Evolutionary conservation across 2,797 vertebrate species (phyloP), one percentile per base, ranked within the genome.

Genomic region (Siniperca obscura): DNA sequence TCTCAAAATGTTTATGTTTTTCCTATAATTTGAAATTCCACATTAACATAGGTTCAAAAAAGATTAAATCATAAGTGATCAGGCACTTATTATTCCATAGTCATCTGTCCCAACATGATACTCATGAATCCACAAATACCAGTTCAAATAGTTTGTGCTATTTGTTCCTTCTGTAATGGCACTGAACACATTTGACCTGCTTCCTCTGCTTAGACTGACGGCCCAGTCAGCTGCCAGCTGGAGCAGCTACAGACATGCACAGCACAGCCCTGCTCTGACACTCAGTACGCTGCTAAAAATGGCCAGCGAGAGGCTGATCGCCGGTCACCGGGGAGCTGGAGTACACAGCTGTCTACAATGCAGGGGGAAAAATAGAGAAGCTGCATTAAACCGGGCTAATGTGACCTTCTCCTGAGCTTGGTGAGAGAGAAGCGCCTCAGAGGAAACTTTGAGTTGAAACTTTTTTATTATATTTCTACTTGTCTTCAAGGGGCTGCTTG

Each of bases 291-390:
- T 80, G 86, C 92, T 94, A 93, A 92, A 94, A 93, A 90, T 91
- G 91, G 90, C 90, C 87, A 78, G 83, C 25, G 56, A 93, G 89
- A 90, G 87, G 76, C 89, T 91, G 91, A 91, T 91, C 50, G 75
- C 73, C 7, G 80, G 89, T 82, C 93, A 86, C 90, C 66, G 40
- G 91, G 90, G 93, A 92, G 81, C 82, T 11, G 48, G 70, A 83
- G 85, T 82, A 91, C 90, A 90, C 91, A 90, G 91, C 91, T 88
- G 91, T 91, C 91, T 85, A 90, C 90, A 86, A 90, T 57, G 78
- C 90, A 90, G 83, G 68, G 48, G 80, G 87, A 56, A 16, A 85
- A 87, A 89, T 34, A 82, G 70, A 81, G 76, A 84, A 61, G 76
- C 84, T 80, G 86, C 90, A 85, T 81, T 73, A 83, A 93, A 92